Base-by-base conservation (phyloP, 2,113 vertebrate genomes). In the Gymnogyps californianus region DNA sequence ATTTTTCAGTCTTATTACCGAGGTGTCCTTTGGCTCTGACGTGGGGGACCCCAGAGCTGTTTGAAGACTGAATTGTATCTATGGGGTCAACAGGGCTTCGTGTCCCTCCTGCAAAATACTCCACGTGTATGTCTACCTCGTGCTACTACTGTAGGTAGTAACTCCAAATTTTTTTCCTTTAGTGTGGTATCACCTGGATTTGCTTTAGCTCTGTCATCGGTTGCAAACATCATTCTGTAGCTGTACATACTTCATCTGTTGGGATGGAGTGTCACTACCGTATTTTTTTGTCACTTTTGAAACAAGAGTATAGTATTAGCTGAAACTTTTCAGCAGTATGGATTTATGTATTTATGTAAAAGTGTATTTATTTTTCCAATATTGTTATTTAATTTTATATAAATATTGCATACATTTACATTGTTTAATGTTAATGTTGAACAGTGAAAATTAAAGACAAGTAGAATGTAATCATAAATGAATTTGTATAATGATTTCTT, bases 321-420 rank as follows among this genome's bases (percentile, higher is more conserved):
- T 98, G 98, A 98, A 97, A 97, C 97, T 97, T 98, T 98, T 98
- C 98, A 98, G 98, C 96, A 92, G 93, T 97, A 83, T 98, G 98
- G 97, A 98, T 97, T 98, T 98, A 96, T 99, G 98, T 99, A 99
- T 99, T 99, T 99, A 98, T 99, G 98, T 99, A 99, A 99, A 99
- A 98, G 92, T 98, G 98, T 99, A 99, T 99, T 99, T 99, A 99
- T 99, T 99, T 99, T 98, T 99, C 98, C 98, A 98, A 95, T 98
- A 98, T 97, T 99, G 98, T 99, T 99, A 98, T 98, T 99, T 99
- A 99, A 99, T 99, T 99, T 99, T 98, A 98, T 98, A 98, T 98
- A 97, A 97, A 98, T 98, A 97, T 98, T 97, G 92, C 95, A 97
- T 98, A 97, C 97, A 97, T 98, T 98, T 98, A 97, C 66, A 7